These are phyloP conservation scores for Lucilia sericata DNA, from an alignment of 1,140 invertebrate species.

Conservation along the genomic window DNA sequence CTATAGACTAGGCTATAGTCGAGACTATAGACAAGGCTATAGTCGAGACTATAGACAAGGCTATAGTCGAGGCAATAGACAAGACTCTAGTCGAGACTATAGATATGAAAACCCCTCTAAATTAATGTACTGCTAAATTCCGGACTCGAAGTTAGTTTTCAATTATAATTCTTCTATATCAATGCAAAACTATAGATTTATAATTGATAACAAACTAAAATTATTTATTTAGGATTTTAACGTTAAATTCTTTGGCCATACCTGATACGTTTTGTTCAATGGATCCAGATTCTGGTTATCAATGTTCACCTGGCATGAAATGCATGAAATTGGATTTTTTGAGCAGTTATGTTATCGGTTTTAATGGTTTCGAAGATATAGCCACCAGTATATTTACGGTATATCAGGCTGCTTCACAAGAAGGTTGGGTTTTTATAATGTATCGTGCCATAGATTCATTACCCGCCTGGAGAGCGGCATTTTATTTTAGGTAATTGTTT, in stretches of 20 bases:
- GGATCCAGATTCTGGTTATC: constrained; percentile 90
- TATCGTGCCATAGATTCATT: constrained; percentile 97
- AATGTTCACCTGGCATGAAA: constrained; percentile 94
- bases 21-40: too few relatives aligned
- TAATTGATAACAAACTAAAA: neutral
- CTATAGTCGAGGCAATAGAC: too few relatives aligned
- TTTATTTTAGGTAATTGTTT: constrained; percentile 80
- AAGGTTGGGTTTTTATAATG: constrained; percentile 99
- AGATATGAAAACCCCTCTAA: too few relatives aligned
- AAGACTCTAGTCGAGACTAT: too few relatives aligned
- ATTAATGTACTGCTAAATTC: too few relatives aligned
- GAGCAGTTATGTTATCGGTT: constrained; percentile 90
- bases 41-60: too few relatives aligned
- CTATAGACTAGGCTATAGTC: too few relatives aligned
- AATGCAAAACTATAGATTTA: neutral
- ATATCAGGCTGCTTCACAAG: constrained; percentile 98
- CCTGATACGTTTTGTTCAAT: constrained; percentile 98
- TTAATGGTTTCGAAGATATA: constrained; percentile 99
- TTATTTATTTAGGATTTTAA: constrained; percentile 75
- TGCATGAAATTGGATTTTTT: constrained; percentile 92
- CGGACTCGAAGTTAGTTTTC: too few relatives aligned
- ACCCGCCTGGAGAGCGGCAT: constrained; percentile 93
- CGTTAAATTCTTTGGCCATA: constrained; percentile 96
- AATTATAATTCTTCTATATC: too few relatives aligned
- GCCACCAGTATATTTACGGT: constrained; percentile 99